A percentile compares a stretch with the other conserved stretches of the same genome.
Evolutionary conservation across 2,797 vertebrate species (phyloP).

Genomic region (Lepidocolaptes lacrymiger): DNA sequence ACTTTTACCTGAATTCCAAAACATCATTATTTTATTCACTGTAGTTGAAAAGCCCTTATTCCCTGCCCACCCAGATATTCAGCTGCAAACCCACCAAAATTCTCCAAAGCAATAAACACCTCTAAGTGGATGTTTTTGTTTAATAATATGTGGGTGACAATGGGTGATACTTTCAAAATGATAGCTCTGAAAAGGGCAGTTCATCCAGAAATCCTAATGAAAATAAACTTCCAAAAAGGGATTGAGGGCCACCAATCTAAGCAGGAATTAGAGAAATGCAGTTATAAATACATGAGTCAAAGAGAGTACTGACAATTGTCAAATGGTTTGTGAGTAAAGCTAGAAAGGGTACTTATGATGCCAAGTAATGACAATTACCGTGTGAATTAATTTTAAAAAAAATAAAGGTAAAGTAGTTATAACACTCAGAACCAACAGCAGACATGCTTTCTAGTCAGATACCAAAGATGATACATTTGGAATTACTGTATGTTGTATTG

Average conservation of each 20-base stretch:
- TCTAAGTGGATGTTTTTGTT: background rate
- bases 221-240: background rate
- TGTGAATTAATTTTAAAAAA: background rate
- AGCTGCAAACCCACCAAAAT: background rate
- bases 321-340: background rate
- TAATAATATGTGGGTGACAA: background rate
- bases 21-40: background rate
- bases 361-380: background rate
- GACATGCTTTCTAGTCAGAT: background rate
- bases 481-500: background rate
- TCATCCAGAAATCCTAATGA: background rate
- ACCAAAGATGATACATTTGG: background rate
- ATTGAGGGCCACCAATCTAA: background rate
- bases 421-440: background rate
- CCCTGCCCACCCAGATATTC: background rate
- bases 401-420: background rate
- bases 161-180: background rate
- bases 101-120: background rate
- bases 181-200: background rate
- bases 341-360: background rate
- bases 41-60: background rate
- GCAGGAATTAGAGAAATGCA: background rate
- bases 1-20: background rate
- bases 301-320: background rate
- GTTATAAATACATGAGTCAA: background rate